phyloP scores from a whole-genome alignment of 2,113 vertebrate species.

The Spea multiplicata region DNA sequence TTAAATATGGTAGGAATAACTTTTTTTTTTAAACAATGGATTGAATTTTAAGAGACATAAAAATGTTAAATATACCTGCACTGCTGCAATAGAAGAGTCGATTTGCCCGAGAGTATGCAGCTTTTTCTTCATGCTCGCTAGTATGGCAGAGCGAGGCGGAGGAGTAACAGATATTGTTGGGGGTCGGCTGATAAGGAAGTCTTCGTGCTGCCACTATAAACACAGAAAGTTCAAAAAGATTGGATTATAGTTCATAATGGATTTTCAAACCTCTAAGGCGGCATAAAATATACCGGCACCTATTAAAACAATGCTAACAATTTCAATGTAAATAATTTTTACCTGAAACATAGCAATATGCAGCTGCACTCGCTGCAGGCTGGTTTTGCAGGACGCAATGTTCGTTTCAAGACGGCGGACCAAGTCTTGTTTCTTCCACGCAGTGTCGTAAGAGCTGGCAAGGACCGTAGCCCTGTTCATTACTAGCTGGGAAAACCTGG shows the following conservation, averaged over 20 bases:
- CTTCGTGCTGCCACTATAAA: slow-evolving; percentile 93
- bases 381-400: slow-evolving; percentile 87
- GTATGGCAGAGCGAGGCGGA: slow-evolving; percentile 86
- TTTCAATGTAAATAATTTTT: slow-evolving; percentile 14
- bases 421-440: slow-evolving; percentile 95
- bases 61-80: slow-evolving; percentile 73
- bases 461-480: slow-evolving; percentile 91
- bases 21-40: too few species aligned
- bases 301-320: too few species aligned
- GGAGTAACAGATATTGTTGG: slow-evolving; percentile 87
- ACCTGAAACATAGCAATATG: slow-evolving; percentile 98
- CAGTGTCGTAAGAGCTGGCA: slow-evolving; percentile 90
- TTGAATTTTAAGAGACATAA: not conserved
- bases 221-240: not conserved
- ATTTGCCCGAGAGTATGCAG: slow-evolving; percentile 93
- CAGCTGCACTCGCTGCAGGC: slow-evolving; percentile 89
- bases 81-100: slow-evolving; percentile 82
- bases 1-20: too few species aligned
- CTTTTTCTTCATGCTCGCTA: slow-evolving; percentile 98
- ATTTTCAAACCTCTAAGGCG: too few species aligned
- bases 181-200: slow-evolving; percentile 82
- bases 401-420: slow-evolving; percentile 85
- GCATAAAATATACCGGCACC: too few species aligned
- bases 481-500: slow-evolving; percentile 83
- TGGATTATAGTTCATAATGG: too few species aligned